These are phyloP conservation scores for Lutjanus erythropterus DNA, from an alignment of 2,113 vertebrate genomes.

Conservation along the genomic window DNA sequence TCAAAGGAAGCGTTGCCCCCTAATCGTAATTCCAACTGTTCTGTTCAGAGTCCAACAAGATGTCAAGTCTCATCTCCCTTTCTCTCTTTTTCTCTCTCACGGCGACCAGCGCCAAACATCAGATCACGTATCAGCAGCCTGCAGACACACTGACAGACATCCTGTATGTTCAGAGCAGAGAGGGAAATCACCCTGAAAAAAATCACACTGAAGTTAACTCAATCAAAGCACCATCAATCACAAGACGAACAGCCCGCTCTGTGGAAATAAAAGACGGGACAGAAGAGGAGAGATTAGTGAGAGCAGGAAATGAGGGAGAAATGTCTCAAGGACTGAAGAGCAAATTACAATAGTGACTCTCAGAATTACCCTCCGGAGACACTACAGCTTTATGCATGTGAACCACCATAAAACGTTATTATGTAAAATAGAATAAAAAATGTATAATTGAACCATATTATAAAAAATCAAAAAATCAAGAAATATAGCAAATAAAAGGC, in stretches of 20 bases:
- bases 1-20: constrained; percentile 31
- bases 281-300: not conserved
- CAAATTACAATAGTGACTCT: not conserved
- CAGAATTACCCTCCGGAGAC: not conserved
- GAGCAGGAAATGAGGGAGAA: constrained; percentile 19
- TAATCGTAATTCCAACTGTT: constrained; percentile 20
- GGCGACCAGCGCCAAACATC: constrained; percentile 35
- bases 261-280: constrained; percentile 9
- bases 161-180: constrained; percentile 59
- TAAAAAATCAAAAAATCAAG: no score
- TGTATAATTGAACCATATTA: no score
- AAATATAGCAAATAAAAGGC: no score
- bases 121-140: constrained; percentile 68
- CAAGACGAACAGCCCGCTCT: not conserved
- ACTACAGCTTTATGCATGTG: not conserved
- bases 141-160: constrained; percentile 69
- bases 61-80: constrained; percentile 49
- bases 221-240: constrained; percentile 45
- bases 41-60: constrained; percentile 42
- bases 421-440: no score
- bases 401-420: no score
- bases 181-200: constrained; percentile 46
- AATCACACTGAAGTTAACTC: constrained; percentile 9
- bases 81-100: constrained; percentile 26
- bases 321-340: not conserved